Conservation (phyloP, 2,888 invertebrate species). For the Caenorhabditis sulstoni region DNA sequence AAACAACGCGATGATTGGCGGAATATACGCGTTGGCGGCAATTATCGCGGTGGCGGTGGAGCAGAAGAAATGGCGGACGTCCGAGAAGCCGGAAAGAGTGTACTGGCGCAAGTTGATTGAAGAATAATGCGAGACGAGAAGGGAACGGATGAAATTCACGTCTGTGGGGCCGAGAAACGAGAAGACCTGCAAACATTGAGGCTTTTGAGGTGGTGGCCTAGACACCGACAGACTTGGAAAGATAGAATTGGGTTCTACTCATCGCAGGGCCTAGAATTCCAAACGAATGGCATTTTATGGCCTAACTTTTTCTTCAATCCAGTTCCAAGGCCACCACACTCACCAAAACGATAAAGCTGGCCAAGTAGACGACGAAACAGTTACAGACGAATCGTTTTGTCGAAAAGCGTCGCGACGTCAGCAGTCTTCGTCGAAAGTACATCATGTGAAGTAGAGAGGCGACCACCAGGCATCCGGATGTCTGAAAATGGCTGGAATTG, state of each 20-base stretch:
- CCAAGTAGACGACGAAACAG: slow-evolving; percentile 36
- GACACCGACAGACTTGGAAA: too few relatives aligned
- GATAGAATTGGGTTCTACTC: too few relatives aligned
- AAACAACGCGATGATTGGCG: slow-evolving; percentile 27
- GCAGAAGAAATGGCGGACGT: slow-evolving; percentile 38
- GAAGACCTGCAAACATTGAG: slow-evolving; percentile 22
- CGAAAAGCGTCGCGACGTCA: slow-evolving; percentile 13
- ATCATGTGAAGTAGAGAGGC: slow-evolving; percentile 51
- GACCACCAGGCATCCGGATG: slow-evolving; percentile 39
- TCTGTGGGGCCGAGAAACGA: slow-evolving; percentile 36
- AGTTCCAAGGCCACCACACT: background rate
- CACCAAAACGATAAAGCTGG: slow-evolving; percentile 21
- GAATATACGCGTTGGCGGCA: slow-evolving; percentile 31
- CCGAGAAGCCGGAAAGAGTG: slow-evolving; percentile 43
- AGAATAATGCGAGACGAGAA: slow-evolving; percentile 16
- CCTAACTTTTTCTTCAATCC: background rate
- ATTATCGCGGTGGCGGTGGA: slow-evolving; percentile 35
- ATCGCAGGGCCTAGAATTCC: too few relatives aligned
- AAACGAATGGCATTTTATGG: background rate
- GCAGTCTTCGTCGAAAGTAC: slow-evolving; percentile 25
- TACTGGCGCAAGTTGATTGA: slow-evolving; percentile 13
- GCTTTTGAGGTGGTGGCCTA: too few relatives aligned
- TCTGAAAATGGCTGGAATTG: slow-evolving; percentile 19
- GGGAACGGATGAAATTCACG: slow-evolving; percentile 17
- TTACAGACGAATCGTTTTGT: slow-evolving; percentile 12